phyloP scores from a whole-genome alignment of 2,113 vertebrate species.

The Saguinus imperator region DNA sequence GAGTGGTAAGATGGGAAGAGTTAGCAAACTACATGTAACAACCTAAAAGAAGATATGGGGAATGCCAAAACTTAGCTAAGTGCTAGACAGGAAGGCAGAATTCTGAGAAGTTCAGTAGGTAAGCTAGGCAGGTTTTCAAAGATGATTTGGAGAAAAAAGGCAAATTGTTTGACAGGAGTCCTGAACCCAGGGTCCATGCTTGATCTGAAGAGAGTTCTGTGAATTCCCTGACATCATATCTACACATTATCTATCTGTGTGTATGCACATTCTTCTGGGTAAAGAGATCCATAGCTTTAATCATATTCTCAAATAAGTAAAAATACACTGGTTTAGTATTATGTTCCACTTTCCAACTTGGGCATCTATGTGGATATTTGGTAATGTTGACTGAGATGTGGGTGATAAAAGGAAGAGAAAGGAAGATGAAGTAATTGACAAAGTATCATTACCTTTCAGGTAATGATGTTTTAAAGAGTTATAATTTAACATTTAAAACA shows the following conservation, averaged over 20 bases:
- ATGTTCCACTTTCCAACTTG: background rate
- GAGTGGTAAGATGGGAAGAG: background rate
- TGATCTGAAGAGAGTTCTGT: background rate
- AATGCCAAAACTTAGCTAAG: background rate
- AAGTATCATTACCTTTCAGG: background rate
- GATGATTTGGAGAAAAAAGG: background rate
- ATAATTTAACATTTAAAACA: background rate
- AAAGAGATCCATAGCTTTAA: background rate
- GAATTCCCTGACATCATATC: conserved; percentile 8
- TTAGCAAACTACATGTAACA: background rate
- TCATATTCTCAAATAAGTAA: conserved; percentile 32
- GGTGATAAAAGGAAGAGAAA: background rate
- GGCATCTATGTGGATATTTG: background rate
- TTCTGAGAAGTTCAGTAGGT: background rate
- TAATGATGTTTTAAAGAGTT: conserved; percentile 28
- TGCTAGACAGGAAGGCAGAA: background rate
- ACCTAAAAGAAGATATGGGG: background rate
- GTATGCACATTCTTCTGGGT: background rate
- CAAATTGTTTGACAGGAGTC: background rate
- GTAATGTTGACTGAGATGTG: background rate
- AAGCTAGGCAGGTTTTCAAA: background rate
- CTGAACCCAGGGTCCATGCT: background rate
- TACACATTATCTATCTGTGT: background rate
- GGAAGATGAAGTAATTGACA: conserved; percentile 12
- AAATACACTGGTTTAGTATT: background rate